Evolutionary conservation across 1,140 invertebrate genomes (phyloP).

Genomic region (Nixonia krombeini): DNA sequence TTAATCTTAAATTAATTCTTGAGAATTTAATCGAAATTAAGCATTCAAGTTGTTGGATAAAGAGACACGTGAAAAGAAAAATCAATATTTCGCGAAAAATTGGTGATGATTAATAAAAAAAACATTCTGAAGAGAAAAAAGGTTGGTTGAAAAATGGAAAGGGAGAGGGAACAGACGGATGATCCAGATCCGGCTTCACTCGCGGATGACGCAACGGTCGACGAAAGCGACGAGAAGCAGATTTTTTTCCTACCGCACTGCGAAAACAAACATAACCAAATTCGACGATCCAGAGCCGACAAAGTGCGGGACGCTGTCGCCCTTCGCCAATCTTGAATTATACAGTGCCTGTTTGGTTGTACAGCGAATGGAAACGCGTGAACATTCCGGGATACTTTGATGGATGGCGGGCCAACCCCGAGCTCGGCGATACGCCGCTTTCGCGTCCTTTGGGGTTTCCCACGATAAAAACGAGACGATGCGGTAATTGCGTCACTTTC

Average conservation of each 20-base stretch:
- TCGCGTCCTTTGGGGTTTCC: constrained; percentile 35
- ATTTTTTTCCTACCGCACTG: neutral
- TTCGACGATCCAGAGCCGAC: neutral
- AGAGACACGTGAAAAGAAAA: too few species aligned
- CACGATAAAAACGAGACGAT: neutral
- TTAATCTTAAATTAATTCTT: too few species aligned
- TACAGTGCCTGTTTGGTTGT: neutral
- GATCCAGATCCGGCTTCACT: constrained; percentile 27
- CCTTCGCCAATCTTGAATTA: neutral
- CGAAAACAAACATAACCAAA: too few species aligned
- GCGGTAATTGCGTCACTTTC: constrained; percentile 24
- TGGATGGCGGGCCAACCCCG: constrained; percentile 31
- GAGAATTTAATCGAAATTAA: too few species aligned
- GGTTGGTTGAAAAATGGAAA: constrained; percentile 41
- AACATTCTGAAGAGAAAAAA: too few species aligned
- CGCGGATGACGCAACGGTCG: constrained; percentile 24
- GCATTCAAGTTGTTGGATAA: too few species aligned
- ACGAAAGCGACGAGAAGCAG: constrained; percentile 15
- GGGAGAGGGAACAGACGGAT: constrained; percentile 39
- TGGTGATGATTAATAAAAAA: too few species aligned
- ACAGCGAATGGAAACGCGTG: neutral
- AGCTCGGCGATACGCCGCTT: constrained; percentile 24
- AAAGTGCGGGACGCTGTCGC: too few species aligned
- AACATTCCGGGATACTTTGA: constrained; percentile 3
- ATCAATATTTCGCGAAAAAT: too few species aligned